A percentile compares a stretch with the other conserved stretches of the same genome.
These are phyloP conservation scores for Phaonia tiefii DNA, from an alignment of 2,888 invertebrate genomes.

Conservation along the genomic window DNA sequence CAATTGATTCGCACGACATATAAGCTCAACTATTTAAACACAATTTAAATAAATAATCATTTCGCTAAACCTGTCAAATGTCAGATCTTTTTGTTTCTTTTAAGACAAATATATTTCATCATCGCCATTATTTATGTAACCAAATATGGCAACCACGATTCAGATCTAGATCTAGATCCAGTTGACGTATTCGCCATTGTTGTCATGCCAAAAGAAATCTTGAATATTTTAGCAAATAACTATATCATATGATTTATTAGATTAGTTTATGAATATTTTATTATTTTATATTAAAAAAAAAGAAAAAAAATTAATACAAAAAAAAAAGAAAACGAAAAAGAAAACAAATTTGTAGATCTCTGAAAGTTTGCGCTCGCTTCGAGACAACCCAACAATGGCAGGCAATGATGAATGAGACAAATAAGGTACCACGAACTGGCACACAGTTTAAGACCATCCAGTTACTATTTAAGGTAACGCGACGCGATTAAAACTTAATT, in stretches of 20 bases:
- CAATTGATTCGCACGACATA: not conserved
- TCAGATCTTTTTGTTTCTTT: too few species aligned
- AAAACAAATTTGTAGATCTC: not conserved
- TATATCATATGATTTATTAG: conserved; percentile 49
- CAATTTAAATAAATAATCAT: conserved; percentile 24
- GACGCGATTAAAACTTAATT: conserved; percentile 9
- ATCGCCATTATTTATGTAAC: not conserved
- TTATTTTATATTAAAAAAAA: too few species aligned
- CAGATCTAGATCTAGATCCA: not conserved
- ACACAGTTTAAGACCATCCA: not conserved
- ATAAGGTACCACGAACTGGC: too few species aligned
- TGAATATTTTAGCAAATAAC: not conserved
- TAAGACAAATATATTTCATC: conserved; percentile 29
- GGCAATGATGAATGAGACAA: too few species aligned
- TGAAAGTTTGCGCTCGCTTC: too few species aligned
- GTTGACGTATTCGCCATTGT: too few species aligned
- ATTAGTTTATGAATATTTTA: conserved; percentile 16
- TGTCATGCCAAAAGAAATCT: not conserved
- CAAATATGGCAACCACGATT: not conserved
- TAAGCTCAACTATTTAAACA: conserved; percentile 19
- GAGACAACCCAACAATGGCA: not conserved
- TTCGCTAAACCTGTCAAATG: conserved; percentile 2
- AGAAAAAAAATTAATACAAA: too few species aligned
- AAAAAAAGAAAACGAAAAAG: conserved; percentile 18
- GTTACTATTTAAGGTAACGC: not conserved